A percentile compares a stretch with the other conserved stretches of the same genome.
These are phyloP conservation scores for Alviniconcha marisindica DNA, from an alignment of 1,140 invertebrate species.

Conservation along the genomic window DNA sequence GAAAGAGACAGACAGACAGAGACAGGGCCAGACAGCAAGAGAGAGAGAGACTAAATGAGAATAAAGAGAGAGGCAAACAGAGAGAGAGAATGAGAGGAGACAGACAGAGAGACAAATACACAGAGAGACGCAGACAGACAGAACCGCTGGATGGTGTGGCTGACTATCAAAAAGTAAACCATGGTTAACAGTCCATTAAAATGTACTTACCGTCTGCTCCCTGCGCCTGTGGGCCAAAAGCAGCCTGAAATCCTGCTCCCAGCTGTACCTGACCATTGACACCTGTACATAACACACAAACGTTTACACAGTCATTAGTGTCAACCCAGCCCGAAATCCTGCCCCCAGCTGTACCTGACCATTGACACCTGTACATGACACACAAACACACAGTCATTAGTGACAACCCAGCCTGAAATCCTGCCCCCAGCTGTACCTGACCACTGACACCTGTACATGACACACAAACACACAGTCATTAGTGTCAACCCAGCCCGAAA, in stretches of 20 bases:
- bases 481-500: no score
- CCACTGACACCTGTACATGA: no score
- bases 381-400: not conserved
- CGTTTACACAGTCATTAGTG: no score
- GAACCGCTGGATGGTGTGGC: not conserved
- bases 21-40: not conserved
- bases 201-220: not conserved
- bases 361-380: not conserved
- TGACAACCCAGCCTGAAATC: conserved; percentile 1
- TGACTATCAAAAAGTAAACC: no score
- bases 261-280: conserved; percentile 32
- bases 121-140: not conserved
- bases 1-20: conserved; percentile 1
- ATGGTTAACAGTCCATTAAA: no score
- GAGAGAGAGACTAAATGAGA: not conserved
- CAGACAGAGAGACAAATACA: not conserved
- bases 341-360: no score
- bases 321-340: no score
- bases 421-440: no score
- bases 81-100: not conserved
- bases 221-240: conserved; percentile 26
- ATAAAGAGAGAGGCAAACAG: not conserved
- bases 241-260: conserved; percentile 39
- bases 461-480: not conserved
- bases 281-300: not conserved